Conservation (phyloP, 2,888 invertebrate species). For the Clivina fossor region DNA sequence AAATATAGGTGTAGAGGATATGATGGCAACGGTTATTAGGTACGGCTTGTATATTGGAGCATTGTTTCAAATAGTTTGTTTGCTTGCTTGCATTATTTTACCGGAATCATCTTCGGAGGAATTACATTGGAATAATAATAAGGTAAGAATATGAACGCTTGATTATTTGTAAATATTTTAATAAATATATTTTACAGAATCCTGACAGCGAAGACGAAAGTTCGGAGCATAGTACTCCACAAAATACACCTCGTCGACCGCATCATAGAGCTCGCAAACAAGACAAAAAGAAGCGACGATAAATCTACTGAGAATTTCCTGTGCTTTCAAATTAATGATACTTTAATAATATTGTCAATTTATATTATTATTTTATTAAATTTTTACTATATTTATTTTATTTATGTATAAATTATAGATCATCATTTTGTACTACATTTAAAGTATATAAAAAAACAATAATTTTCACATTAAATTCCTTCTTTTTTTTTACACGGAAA, state of each 20-base stretch:
- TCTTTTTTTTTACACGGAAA: too few species aligned
- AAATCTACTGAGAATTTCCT: too few species aligned
- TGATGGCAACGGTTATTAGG: constrained; percentile 72
- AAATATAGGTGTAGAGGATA: constrained; percentile 65
- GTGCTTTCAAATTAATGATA: too few species aligned
- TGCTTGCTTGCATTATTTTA: constrained; percentile 78
- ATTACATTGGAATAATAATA: constrained; percentile 51
- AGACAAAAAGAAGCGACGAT: constrained; percentile 73
- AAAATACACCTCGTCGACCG: constrained; percentile 67
- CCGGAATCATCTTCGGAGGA: constrained; percentile 65
- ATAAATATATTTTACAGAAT: constrained; percentile 39
- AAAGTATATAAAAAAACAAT: too few species aligned
- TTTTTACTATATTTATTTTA: too few species aligned
- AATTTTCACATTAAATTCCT: too few species aligned
- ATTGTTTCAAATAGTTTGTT: constrained; percentile 82
- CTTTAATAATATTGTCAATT: too few species aligned
- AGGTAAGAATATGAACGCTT: constrained; percentile 51
- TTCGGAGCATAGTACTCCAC: constrained; percentile 71
- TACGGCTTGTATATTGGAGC: constrained; percentile 85
- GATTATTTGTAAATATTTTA: too few species aligned
- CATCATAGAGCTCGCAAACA: constrained; percentile 65
- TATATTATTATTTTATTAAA: too few species aligned
- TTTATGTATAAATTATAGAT: too few species aligned
- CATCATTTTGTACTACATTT: too few species aligned
- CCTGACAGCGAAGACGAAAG: constrained; percentile 75